These are phyloP conservation scores for Phortica variegata DNA, from an alignment of 1,140 invertebrate species.

Conservation along the genomic window DNA sequence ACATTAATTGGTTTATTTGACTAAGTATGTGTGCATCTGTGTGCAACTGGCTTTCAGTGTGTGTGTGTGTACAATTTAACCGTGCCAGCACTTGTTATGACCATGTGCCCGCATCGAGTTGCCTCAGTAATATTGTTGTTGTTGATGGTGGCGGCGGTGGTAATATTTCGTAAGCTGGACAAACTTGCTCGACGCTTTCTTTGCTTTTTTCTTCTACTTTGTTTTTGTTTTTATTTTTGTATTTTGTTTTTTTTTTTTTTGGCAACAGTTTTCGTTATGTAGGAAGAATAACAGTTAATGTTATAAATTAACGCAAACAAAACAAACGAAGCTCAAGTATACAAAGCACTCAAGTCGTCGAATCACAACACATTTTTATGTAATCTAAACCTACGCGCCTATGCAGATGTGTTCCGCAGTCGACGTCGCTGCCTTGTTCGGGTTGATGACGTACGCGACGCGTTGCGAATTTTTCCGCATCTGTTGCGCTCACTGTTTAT, in stretches of 20 bases:
- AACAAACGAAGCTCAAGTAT: slow-evolving; percentile 11
- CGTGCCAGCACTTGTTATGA: too few relatives aligned
- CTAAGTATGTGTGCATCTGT: not conserved
- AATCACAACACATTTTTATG: slow-evolving; percentile 38
- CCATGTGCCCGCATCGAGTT: too few relatives aligned
- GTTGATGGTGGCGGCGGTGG: not conserved
- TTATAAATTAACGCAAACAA: slow-evolving; percentile 39
- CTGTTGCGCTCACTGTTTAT: slow-evolving; percentile 4
- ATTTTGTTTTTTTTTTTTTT: slow-evolving; percentile 3
- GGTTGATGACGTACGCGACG: slow-evolving; percentile 17
- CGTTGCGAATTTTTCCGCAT: slow-evolving; percentile 48
- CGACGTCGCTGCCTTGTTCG: slow-evolving; percentile 20
- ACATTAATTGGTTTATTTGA: too few relatives aligned
- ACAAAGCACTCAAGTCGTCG: slow-evolving; percentile 24
- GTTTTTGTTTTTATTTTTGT: slow-evolving; percentile 29
- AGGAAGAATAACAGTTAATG: slow-evolving; percentile 20
- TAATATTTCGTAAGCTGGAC: slow-evolving; percentile 26
- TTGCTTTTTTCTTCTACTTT: slow-evolving; percentile 24
- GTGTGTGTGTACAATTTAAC: not conserved
- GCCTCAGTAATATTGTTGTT: too few relatives aligned
- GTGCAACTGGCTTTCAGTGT: not conserved
- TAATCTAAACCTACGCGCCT: slow-evolving; percentile 46
- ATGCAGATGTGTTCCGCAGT: slow-evolving; percentile 21
- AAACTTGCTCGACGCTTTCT: too few relatives aligned
- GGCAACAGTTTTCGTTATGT: slow-evolving; percentile 4